Conservation (phyloP, 2,113 vertebrate genomes). For the Brachionichthys hirsutus region DNA sequence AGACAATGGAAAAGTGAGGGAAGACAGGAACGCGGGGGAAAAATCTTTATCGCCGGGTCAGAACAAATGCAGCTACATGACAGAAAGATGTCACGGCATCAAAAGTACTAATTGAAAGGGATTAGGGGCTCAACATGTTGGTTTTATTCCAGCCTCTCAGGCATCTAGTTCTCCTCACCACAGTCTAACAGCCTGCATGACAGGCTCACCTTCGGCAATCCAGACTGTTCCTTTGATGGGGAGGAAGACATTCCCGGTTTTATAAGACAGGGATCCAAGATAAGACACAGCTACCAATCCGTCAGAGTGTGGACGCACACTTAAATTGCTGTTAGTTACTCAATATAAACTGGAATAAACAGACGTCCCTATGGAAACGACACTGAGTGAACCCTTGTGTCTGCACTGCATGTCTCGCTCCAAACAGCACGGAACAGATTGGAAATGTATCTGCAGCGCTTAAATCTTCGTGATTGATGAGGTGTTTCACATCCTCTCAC, state of each 20-base stretch:
- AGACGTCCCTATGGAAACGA: constrained; percentile 53
- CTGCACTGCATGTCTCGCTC: constrained; percentile 22
- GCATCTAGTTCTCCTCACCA: constrained; percentile 11
- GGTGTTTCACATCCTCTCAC: constrained; percentile 26
- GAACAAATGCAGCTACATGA: constrained; percentile 13
- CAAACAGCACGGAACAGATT: constrained; percentile 36
- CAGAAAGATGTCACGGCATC: constrained; percentile 6
- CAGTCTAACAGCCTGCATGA: constrained; percentile 20
- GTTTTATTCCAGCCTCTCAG: constrained; percentile 10
- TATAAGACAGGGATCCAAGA: constrained; percentile 30
- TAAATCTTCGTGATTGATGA: constrained; percentile 26
- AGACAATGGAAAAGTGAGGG: constrained; percentile 12
- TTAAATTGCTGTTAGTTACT: constrained; percentile 36
- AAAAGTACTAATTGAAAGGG: constrained; percentile 8
- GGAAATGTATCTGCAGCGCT: constrained; percentile 32
- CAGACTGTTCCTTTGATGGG: constrained; percentile 12
- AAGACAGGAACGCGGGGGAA: background rate
- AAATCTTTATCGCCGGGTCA: background rate
- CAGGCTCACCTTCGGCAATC: constrained; percentile 24
- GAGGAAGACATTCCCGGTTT: constrained; percentile 4
- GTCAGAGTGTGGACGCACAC: constrained; percentile 35
- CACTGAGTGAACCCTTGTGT: constrained; percentile 32
- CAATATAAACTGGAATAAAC: constrained; percentile 31
- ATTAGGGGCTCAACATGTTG: background rate
- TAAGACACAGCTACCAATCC: constrained; percentile 30